Conservation (phyloP, 2,113 vertebrate genomes). For the Plestiodon gilberti region DNA sequence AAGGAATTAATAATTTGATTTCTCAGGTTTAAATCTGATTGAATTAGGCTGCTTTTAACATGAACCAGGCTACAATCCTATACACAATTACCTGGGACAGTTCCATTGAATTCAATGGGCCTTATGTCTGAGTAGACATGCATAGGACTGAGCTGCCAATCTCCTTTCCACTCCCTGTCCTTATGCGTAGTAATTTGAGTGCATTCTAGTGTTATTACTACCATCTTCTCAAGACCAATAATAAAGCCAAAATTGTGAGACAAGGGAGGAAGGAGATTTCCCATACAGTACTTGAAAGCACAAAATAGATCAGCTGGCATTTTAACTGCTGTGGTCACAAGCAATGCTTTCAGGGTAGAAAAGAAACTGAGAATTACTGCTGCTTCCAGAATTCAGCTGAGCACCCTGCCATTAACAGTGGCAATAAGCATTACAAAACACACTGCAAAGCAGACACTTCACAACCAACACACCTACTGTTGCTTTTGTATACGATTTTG, state of each 20-base stretch:
- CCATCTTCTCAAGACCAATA: accelerated
- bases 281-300: background rate
- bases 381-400: background rate
- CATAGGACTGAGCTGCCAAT: no score
- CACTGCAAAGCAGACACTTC: accelerated
- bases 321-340: background rate
- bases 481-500: background rate
- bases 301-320: background rate
- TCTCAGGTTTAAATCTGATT: background rate
- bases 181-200: background rate
- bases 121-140: background rate
- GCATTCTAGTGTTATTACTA: background rate
- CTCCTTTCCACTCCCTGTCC: background rate
- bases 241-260: background rate
- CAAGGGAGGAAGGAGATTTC: no score
- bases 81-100: no score
- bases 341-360: background rate
- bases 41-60: background rate
- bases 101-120: no score
- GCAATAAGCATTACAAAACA: background rate
- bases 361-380: background rate
- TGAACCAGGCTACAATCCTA: no score
- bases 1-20: background rate
- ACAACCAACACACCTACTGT: background rate
- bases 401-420: background rate